Base-by-base conservation (phyloP, 1,140 invertebrate species). In the Bombus cullumanus region DNA sequence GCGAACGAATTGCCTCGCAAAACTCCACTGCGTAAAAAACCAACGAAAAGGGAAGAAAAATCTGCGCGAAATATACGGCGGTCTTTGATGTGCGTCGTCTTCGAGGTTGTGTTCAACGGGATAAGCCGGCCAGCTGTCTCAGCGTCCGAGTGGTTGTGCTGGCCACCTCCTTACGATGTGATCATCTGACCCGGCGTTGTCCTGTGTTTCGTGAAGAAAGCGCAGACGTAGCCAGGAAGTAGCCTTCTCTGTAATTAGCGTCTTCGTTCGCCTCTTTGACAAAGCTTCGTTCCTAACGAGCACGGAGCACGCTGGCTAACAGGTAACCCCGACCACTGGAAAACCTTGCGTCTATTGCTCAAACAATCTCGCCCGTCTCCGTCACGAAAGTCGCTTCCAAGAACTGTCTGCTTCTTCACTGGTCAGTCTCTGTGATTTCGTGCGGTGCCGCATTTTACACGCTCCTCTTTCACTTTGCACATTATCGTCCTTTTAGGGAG, bases 191-290 rank as follows among this genome's bases (percentile, higher is more conserved):
- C 86, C 77, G 39, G 43, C 41, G 62, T 57, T 68, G 78, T 73
- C 43, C 84, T 86, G 72, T 86, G 86, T 89, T 87, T 71, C 75
- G 76, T 75, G 77, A 76, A 74, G 82, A 75, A 83, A 57, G 73
- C 64, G 64, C 81, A 62, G 81, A 83, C 81, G 76, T 68, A 62
- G 87, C 73, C 86, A 88, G 91, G 87, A 92, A 93, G 91, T 92
- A 88, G 87, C 86, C 85, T 76, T 69, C 87, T 88, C 91, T 93
- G 91, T 93, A 93, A 93, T 93, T 93, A 93, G 89, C 88, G 90
- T 93, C 92, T 93, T 92, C 88, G 86, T 90, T 92, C 88, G 86
- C 37, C 86, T 89, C 92, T 92, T 92, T 93, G 92, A 91, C 89
- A 84, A 85, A 84, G 81, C 81, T 59, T 84, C 86, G 82, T 89